phyloP scores from a whole-genome alignment of 2,888 invertebrate species.

The Synergus itoensis region DNA sequence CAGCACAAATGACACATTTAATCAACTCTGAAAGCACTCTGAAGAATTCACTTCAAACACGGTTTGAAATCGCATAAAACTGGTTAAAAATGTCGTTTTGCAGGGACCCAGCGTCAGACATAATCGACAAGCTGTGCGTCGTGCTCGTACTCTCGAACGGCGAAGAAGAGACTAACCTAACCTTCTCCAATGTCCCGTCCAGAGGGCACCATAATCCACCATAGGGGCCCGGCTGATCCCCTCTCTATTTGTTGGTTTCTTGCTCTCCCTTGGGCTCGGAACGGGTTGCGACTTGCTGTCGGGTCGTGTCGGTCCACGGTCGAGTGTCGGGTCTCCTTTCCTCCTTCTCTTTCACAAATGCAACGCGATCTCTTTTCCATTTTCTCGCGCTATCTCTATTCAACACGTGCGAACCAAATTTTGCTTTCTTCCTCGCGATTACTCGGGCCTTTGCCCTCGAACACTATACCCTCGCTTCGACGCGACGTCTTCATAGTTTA shows the following conservation, averaged over 20 bases:
- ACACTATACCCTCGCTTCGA: slow-evolving; percentile 44
- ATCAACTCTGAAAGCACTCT: neutral
- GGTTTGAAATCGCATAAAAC: neutral
- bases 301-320: neutral
- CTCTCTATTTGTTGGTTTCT: slow-evolving; percentile 44
- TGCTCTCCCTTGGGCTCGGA: slow-evolving; percentile 37
- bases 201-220: slow-evolving; percentile 70
- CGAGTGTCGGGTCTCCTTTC: slow-evolving; percentile 29
- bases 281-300: slow-evolving; percentile 16
- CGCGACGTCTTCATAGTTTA: slow-evolving; percentile 45
- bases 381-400: slow-evolving; percentile 44
- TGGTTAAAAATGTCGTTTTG: neutral
- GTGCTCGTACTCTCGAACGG: slow-evolving; percentile 55
- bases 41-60: neutral
- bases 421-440: slow-evolving; percentile 42
- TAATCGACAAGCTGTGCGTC: neutral
- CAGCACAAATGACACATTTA: neutral
- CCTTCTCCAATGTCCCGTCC: slow-evolving; percentile 66
- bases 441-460: slow-evolving; percentile 29
- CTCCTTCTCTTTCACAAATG: slow-evolving; percentile 44
- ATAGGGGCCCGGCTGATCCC: slow-evolving; percentile 48
- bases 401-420: slow-evolving; percentile 41
- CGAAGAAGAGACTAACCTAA: slow-evolving; percentile 72
- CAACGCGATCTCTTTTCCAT: slow-evolving; percentile 48
- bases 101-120: neutral